phyloP scores from a whole-genome alignment of 2,888 invertebrate species.

The Ligdia adustata region DNA sequence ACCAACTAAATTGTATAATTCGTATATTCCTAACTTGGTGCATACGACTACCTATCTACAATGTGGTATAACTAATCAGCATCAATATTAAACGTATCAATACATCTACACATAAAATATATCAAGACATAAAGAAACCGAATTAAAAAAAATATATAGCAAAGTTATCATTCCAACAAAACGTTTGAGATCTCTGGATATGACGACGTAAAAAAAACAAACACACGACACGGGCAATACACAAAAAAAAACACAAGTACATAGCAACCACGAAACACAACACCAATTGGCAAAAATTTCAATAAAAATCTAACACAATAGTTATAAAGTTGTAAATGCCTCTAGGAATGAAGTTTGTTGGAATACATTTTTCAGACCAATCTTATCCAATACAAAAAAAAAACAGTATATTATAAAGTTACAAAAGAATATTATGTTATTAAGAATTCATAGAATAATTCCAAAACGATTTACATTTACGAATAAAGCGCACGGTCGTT shows the following conservation, averaged over 20 bases:
- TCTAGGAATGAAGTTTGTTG: slow-evolving; percentile 58
- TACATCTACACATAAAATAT: slow-evolving; percentile 24
- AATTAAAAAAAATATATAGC: slow-evolving; percentile 22
- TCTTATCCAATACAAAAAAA: slow-evolving; percentile 11
- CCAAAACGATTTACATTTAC: too few relatives aligned
- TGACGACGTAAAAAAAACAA: slow-evolving; percentile 22
- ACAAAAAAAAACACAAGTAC: too few relatives aligned
- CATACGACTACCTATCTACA: slow-evolving; percentile 29
- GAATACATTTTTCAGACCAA: slow-evolving; percentile 43
- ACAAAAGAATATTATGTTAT: too few relatives aligned
- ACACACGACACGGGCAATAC: too few relatives aligned
- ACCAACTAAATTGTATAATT: slow-evolving; percentile 9
- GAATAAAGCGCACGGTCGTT: too few relatives aligned
- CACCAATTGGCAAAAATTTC: slow-evolving; percentile 38
- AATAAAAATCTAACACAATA: slow-evolving; percentile 24
- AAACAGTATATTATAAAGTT: not conserved
- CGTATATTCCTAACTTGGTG: slow-evolving; percentile 41
- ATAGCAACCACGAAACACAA: slow-evolving; percentile 39
- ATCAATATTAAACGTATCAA: slow-evolving; percentile 25
- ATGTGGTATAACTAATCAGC: slow-evolving; percentile 27
- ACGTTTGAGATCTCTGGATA: slow-evolving; percentile 58
- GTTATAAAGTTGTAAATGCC: slow-evolving; percentile 54
- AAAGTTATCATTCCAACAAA: slow-evolving; percentile 41
- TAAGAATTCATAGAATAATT: too few relatives aligned
- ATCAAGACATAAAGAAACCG: slow-evolving; percentile 30